Evolutionary conservation across 2,888 invertebrate genomes (phyloP).

Genomic region (Galeruca laticollis): DNA sequence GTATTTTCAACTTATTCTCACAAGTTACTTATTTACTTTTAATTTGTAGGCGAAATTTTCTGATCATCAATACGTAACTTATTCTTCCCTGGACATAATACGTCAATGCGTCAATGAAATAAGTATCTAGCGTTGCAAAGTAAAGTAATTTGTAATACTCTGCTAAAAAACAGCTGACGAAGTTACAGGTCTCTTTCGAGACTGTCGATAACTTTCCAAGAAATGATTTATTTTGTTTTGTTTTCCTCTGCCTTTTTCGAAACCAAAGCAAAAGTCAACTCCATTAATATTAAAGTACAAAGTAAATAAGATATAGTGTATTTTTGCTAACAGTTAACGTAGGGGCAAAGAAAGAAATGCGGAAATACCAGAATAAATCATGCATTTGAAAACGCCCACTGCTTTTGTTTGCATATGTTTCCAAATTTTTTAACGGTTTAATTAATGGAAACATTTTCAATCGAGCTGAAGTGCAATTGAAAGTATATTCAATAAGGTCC

Average conservation of each 20-base stretch:
- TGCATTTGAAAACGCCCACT: neutral
- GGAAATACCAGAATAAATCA: neutral
- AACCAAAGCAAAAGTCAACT: constrained; percentile 23
- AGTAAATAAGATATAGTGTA: constrained; percentile 7
- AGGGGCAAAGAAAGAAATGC: neutral
- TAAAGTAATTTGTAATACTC: constrained; percentile 27
- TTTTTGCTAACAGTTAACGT: neutral
- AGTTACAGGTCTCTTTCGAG: constrained; percentile 26
- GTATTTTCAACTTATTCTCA: too few relatives aligned
- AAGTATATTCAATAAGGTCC: too few relatives aligned
- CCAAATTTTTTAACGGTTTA: neutral
- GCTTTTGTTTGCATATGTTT: neutral
- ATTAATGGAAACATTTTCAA: too few relatives aligned
- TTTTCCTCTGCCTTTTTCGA: constrained; percentile 17
- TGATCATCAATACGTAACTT: too few relatives aligned
- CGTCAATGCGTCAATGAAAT: neutral
- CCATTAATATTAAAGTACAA: constrained; percentile 20
- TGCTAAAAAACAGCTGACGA: constrained; percentile 25
- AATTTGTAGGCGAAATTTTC: too few relatives aligned
- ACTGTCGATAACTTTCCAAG: constrained; percentile 26
- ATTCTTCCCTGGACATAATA: too few relatives aligned
- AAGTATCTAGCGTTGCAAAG: neutral
- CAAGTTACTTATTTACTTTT: too few relatives aligned
- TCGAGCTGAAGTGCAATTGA: too few relatives aligned
- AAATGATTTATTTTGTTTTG: constrained; percentile 27